These are phyloP conservation scores for Proteles cristata DNA, from an alignment of 2,113 vertebrate genomes.

Conservation along the genomic window DNA sequence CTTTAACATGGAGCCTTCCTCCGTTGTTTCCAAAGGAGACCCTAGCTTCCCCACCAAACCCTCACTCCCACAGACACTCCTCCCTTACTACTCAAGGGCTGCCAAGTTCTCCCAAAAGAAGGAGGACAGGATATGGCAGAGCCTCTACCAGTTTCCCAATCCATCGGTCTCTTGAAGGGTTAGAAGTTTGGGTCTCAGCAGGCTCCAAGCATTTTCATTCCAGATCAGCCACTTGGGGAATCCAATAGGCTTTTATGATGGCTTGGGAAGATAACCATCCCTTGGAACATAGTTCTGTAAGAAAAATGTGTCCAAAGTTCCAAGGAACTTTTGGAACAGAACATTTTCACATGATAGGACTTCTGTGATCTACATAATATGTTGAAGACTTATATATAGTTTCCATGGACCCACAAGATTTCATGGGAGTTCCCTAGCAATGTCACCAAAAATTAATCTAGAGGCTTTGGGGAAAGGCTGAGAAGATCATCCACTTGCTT, in stretches of 20 bases:
- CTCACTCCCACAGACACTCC: constrained; percentile 24
- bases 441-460: constrained; percentile 69
- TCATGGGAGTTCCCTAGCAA: constrained; percentile 62
- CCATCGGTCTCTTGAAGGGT: not conserved
- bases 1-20: constrained; percentile 73
- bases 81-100: constrained; percentile 2
- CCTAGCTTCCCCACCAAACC: constrained; percentile 51
- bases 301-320: constrained; percentile 68
- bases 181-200: not conserved
- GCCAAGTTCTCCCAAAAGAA: constrained; percentile 57
- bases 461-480: not conserved
- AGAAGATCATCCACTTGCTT: not conserved
- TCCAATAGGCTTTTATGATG: constrained; percentile 60
- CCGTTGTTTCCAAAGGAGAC: constrained; percentile 60
- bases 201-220: constrained; percentile 38
- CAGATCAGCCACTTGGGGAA: constrained; percentile 41
- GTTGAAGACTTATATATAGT: constrained; percentile 37
- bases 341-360: constrained; percentile 58
- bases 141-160: constrained; percentile 29
- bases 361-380: constrained; percentile 32
- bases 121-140: not conserved
- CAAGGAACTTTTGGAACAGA: constrained; percentile 62
- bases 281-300: constrained; percentile 60
- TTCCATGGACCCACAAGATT: constrained; percentile 57
- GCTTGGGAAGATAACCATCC: constrained; percentile 59